Evolutionary conservation across 2,888 invertebrate species (phyloP), one percentile per base, ranked within the genome.

Genomic region (Ennomos quercinarius): DNA sequence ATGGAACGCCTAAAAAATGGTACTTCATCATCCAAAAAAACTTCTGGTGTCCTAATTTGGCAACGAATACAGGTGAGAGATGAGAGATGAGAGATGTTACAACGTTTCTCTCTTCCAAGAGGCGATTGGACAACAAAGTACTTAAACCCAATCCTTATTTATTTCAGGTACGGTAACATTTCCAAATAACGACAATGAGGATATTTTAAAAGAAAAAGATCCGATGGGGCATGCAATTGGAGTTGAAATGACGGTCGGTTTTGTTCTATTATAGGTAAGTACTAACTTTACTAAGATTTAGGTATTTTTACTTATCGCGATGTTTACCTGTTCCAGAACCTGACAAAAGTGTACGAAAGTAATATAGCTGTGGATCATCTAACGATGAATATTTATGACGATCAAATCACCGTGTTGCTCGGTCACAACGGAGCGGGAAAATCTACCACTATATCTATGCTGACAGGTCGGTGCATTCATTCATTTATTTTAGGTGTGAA

Each of bases 371-470:
- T 96, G 0, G 93, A 95, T 62, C 94, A 95, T 58, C 85, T 98
- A 49, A 94, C 94, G n/a, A 74, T 98, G 61, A 96, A 97, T 73
- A 96, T 98, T 94, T 98, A 96, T 78, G 95, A 97, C 77, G 95
- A 96, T 62, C 98, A 98, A 89, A 98, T 98, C 63, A 98, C 98
- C 0, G 97, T 97, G 0, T 68, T 93, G 40, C 77, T 93, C 9
- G 93, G 93, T 0, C 93, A 93, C 73, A 98, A 97, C 76, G 98
- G 98, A 3, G 98, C 98, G 47, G 98, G 98, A 9, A 98, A 98
- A 91, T 98, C 98, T 0, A 98, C 98, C 0, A 97, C 98, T 1
- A 98, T 98, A 93, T 97, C 97, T 0, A 98, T 98, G 96, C 87
- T 98, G 43, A 98, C 98, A 40, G 98, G 95, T 95, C 73, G 27